Base-by-base conservation (phyloP, 2,113 vertebrate genomes). In the Engraulis encrasicolus region DNA sequence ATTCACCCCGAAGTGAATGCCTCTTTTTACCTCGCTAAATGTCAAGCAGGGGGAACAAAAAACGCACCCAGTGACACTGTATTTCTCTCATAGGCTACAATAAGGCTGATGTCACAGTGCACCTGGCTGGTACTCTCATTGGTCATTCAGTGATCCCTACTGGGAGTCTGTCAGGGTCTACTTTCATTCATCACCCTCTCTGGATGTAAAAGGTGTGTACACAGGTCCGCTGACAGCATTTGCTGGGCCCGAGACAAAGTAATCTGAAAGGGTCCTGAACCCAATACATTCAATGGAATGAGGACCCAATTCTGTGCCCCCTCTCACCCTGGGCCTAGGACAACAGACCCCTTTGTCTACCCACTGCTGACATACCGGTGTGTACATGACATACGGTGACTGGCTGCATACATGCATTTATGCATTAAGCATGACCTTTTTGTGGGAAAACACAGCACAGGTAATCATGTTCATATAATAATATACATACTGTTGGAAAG, bases 401-500 rank as follows among this genome's bases (percentile, higher is more conserved):
- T n/a, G n/a, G n/a, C n/a, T 74, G 12, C 17, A 74, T 11, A 17
- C 31, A 74, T 74, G 17, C 66, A 74, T 74, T 74, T 74, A 74
- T 74, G 66, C 66, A 74, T 74, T 34, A 74, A 15, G 66, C 27
- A 34, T 74, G 66, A 74, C 66, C 66, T 74, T 74, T 66, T 74
- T 4, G 0, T 2, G 31, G 23, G 2, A 23, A 58, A 74, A 74
- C 27, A 74, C 66, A 34, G 66, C 31, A 74, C 66, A 92, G 92
- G 92, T 93, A 78, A 78, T 88, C 85, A 87, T 91, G 89, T 92
- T 91, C 90, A 88, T 78, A 83, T 91, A 85, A 78, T 5, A 5
- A 45, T 45, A 45, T 45, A 45, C 9, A 45, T 45, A 45, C 92
- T 92, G 92, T 93, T 91, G 90, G 86, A 86, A 86, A 88, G 89